Evolutionary conservation across 2,888 invertebrate species (phyloP).

Genomic region (Cephus pulcher): DNA sequence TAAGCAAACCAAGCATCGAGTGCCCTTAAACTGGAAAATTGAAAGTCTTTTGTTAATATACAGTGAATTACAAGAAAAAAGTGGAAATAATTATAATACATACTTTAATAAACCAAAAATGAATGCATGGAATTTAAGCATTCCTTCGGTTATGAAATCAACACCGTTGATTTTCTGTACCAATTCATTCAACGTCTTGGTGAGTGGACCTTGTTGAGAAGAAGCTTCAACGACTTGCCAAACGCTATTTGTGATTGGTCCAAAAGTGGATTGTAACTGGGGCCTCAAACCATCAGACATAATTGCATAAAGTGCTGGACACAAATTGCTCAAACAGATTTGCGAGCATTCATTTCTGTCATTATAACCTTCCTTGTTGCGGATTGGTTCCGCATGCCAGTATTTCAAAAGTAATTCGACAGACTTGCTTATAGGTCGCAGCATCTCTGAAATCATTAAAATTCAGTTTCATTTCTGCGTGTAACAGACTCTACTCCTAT

Average conservation of each 20-base stretch:
- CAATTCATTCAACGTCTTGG: slow-evolving; percentile 85
- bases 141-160: slow-evolving; percentile 84
- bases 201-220: slow-evolving; percentile 87
- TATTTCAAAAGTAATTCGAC: slow-evolving; percentile 79
- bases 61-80: not conserved
- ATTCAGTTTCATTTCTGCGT: not conserved
- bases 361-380: slow-evolving; percentile 60
- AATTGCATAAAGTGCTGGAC: slow-evolving; percentile 86
- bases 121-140: slow-evolving; percentile 90
- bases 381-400: slow-evolving; percentile 75
- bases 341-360: slow-evolving; percentile 78
- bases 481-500: not conserved
- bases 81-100: slow-evolving; percentile 48
- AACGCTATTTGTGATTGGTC: slow-evolving; percentile 86
- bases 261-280: slow-evolving; percentile 85
- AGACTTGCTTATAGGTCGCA: slow-evolving; percentile 79
- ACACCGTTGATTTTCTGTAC: slow-evolving; percentile 86
- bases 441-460: slow-evolving; percentile 70
- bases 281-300: slow-evolving; percentile 88
- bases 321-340: slow-evolving; percentile 80
- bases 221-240: slow-evolving; percentile 93
- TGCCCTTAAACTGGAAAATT: slow-evolving; percentile 77
- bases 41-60: not conserved
- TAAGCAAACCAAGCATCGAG: slow-evolving; percentile 92
- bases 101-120: slow-evolving; percentile 88